Evolutionary conservation across 1,140 invertebrate species (phyloP).

Genomic region (Aphaenogaster ashmeadi): DNA sequence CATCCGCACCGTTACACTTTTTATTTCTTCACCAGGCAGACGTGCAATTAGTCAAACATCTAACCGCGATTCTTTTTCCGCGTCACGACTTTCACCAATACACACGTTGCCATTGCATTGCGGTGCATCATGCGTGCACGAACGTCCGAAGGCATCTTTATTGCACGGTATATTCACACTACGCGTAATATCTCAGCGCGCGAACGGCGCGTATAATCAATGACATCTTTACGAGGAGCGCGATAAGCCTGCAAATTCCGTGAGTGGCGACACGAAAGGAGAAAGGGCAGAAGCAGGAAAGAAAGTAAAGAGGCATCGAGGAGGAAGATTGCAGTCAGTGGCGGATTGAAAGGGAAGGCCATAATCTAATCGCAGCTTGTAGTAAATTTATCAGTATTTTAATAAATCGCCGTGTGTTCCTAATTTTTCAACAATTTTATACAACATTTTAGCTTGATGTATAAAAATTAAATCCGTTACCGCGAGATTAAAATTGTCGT

Average conservation of each 20-base stretch:
- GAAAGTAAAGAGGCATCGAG: background rate
- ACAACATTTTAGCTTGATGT: background rate
- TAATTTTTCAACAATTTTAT: background rate
- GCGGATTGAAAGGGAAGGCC: constrained; percentile 4
- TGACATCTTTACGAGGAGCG: constrained; percentile 79
- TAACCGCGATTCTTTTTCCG: constrained; percentile 53
- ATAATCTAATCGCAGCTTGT: background rate
- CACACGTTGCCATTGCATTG: background rate
- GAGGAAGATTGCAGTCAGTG: constrained; percentile 6
- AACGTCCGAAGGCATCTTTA: constrained; percentile 67
- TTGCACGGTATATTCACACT: constrained; percentile 74
- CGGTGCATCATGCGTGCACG: constrained; percentile 5
- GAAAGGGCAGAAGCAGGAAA: constrained; percentile 7
- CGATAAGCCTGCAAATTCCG: constrained; percentile 71
- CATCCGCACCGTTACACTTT: background rate
- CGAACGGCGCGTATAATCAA: constrained; percentile 77
- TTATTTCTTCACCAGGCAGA: background rate
- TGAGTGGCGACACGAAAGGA: constrained; percentile 43
- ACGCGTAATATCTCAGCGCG: constrained; percentile 72
- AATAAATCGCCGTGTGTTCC: background rate
- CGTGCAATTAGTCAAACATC: constrained; percentile 63
- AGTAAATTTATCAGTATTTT: constrained; percentile 9
- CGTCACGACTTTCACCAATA: constrained; percentile 67
- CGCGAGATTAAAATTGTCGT: background rate
- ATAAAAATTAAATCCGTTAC: background rate